Conservation (phyloP, 2,797 vertebrate genomes). For the Siniperca scherzeri region DNA sequence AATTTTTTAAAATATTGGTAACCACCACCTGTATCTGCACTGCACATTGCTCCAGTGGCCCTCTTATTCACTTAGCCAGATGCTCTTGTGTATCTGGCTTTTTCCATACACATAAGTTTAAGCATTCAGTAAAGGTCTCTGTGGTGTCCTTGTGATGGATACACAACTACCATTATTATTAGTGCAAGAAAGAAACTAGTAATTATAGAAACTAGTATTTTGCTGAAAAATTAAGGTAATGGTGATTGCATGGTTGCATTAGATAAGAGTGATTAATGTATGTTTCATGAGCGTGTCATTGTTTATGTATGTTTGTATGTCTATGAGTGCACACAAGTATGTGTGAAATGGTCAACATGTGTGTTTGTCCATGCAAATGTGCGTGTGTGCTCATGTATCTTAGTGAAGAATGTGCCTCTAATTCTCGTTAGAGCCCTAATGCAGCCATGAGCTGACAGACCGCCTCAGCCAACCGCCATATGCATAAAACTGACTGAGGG, state of each 20-base stretch:
- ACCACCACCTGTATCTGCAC: neutral
- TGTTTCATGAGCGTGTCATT: conserved; percentile 24
- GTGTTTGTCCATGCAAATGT: conserved; percentile 49
- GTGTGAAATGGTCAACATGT: conserved; percentile 48
- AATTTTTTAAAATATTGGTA: neutral
- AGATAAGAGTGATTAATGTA: conserved; percentile 46
- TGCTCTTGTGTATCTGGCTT: neutral
- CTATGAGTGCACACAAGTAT: conserved; percentile 22
- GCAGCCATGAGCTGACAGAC: conserved; percentile 71
- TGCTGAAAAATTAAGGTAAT: conserved; percentile 31
- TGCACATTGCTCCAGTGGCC: neutral
- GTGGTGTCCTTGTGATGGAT: conserved; percentile 3
- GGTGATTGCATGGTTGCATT: conserved; percentile 31
- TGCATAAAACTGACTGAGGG: conserved; percentile 79
- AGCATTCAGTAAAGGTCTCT: conserved; percentile 18
- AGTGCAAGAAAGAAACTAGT: neutral
- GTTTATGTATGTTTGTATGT: conserved; percentile 39
- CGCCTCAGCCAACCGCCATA: conserved; percentile 56
- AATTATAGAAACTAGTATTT: conserved; percentile 33
- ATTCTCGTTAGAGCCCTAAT: conserved; percentile 70
- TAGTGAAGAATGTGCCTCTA: conserved; percentile 61
- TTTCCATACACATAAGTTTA: neutral
- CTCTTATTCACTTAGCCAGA: conserved; percentile 2
- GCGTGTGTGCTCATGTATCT: conserved; percentile 43
- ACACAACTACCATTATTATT: neutral